Evolutionary conservation across 92 coral and sea anemone species (phyloP), one percentile per base, ranked within the genome.

Genomic region (Galaxea fascicularis): DNA sequence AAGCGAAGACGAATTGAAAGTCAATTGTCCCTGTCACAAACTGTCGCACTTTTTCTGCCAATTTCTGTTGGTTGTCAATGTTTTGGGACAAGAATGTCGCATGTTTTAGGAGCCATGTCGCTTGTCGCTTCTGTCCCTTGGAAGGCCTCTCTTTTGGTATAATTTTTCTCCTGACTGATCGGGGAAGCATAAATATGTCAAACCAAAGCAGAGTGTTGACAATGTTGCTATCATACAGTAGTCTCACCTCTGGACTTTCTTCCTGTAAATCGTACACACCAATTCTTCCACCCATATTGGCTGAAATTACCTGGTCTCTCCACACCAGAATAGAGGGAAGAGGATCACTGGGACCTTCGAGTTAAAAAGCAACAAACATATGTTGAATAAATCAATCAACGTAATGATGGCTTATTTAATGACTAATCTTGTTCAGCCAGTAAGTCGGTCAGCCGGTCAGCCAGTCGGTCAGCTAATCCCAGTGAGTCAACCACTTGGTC

Each of bases 231-330:
- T 14, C 16, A 20, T 22, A 56, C 2, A 4, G 22, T 30, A 29
- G 30, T 44, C 72, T 68, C 47, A 90, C 97, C 92, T 93, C 98
- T 10, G 92, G 30, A 4, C 28, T 28, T 12, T 89, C 93, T 8
- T 94, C 95, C 27, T 58, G 91, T 27, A 93, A 85, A 57, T 83
- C 30, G 60, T 94, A 96, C 57, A 95, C 78, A 56, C 96, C 98
- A 28, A 96, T 85, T 49, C 96, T 93, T 44, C 90, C 95, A 60
- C 91, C 89, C 83, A 88, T 84, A 30, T 94, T 89, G 20, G 94
- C 87, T 35, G 99, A 96, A 71, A 95, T 89, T 71, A 93, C 90
- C 68, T 90, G 92, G 78, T 93, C 91, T 57, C 88, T 83, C 85
- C 84, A 87, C 41, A 90, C 95, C 68, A 89, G 73, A 17, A 90